phyloP scores from a whole-genome alignment of 92 coral and sea anemone genomes.

The Diadumene lineata region DNA sequence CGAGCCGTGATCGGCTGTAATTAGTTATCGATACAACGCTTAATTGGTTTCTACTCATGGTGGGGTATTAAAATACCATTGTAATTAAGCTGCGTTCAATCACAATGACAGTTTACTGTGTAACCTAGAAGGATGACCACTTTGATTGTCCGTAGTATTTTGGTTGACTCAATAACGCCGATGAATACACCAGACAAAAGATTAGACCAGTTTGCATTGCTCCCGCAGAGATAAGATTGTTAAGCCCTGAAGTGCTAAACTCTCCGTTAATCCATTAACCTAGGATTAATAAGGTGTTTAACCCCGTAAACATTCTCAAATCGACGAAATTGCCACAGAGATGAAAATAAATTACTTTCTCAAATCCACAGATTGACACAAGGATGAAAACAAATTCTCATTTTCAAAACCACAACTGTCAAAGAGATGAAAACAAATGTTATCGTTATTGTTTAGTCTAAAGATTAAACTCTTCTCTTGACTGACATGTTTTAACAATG shows the following conservation, averaged over 20 bases:
- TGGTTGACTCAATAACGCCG: constrained; percentile 17
- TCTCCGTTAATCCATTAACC: constrained; percentile 28
- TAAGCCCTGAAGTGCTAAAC: constrained; percentile 21
- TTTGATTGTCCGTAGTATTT: constrained; percentile 25
- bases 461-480: not conserved
- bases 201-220: constrained; percentile 34
- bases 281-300: constrained; percentile 2
- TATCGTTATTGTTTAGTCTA: not conserved
- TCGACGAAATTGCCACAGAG: not conserved
- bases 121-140: constrained; percentile 5
- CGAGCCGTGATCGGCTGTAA: constrained; percentile 17
- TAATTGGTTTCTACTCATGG: constrained; percentile 28
- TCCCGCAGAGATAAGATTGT: constrained; percentile 36
- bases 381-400: not conserved
- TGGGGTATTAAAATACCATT: constrained; percentile 24
- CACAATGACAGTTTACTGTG: constrained; percentile 31
- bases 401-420: not conserved
- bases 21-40: constrained; percentile 33
- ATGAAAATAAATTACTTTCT: not conserved
- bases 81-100: constrained; percentile 49
- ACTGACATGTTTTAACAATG: not conserved
- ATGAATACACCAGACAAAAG: constrained; percentile 16
- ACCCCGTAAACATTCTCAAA: not conserved
- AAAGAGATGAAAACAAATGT: not conserved
- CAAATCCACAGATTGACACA: not conserved